Conservation (phyloP, 1,140 invertebrate species). For the Portunus trituberculatus region DNA sequence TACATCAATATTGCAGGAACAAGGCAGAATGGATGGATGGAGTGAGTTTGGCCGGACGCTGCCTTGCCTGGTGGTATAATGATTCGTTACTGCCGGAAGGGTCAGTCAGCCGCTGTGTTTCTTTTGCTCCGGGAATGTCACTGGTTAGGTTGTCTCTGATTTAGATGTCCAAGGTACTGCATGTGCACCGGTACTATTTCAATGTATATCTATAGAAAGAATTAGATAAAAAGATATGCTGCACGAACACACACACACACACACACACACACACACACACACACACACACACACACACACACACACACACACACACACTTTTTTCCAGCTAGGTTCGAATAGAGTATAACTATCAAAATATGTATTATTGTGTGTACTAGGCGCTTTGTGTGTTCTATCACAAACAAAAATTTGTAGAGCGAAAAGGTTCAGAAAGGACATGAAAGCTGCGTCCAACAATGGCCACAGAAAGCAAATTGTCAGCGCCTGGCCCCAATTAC, state of each 20-base stretch:
- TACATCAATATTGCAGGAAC: neutral
- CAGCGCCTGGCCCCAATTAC: constrained; percentile 55
- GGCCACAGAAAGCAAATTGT: constrained; percentile 35
- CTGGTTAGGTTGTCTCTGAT: too few relatives aligned
- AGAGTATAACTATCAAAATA: neutral
- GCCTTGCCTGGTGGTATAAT: too few relatives aligned
- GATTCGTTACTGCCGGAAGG: too few relatives aligned
- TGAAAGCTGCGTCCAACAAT: constrained; percentile 48
- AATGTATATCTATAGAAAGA: constrained; percentile 26
- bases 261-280: constrained; percentile 51
- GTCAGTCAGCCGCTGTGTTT: too few relatives aligned
- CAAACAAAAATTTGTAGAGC: constrained; percentile 38
- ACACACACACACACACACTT: constrained; percentile 49
- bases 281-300: constrained; percentile 50
- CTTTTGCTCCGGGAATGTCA: too few relatives aligned
- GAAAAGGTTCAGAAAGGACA: constrained; percentile 47
- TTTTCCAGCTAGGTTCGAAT: neutral
- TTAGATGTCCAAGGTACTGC: too few relatives aligned
- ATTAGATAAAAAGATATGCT: neutral
- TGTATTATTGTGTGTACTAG: constrained; percentile 53
- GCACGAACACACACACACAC: constrained; percentile 59
- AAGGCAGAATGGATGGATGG: neutral
- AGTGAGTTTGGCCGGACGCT: too few relatives aligned
- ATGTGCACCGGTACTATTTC: neutral
- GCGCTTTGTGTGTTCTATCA: constrained; percentile 48